Conservation (phyloP, 2,113 vertebrate species). For the Lutjanus erythropterus region DNA sequence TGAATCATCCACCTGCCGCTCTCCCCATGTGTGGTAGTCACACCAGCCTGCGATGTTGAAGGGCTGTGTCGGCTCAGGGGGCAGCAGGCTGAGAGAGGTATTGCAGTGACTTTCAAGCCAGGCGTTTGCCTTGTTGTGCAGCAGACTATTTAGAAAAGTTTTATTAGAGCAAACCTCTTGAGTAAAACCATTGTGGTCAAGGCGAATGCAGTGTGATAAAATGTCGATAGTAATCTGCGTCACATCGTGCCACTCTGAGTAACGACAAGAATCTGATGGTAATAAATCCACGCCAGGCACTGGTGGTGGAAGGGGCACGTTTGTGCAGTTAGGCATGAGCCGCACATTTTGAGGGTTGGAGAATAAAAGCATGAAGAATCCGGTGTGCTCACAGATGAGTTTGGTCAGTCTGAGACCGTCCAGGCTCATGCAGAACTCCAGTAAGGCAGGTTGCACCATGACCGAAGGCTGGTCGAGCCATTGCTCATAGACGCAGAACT, state of each 20-base stretch:
- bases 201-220: constrained; percentile 76
- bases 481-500: constrained; percentile 81
- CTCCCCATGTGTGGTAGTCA: constrained; percentile 78
- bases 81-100: constrained; percentile 8
- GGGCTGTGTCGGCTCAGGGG: neutral
- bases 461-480: constrained; percentile 65
- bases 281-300: neutral
- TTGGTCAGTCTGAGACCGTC: constrained; percentile 71
- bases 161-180: constrained; percentile 77
- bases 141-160: constrained; percentile 71
- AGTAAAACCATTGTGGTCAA: constrained; percentile 76
- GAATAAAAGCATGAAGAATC: constrained; percentile 78
- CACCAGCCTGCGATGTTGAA: constrained; percentile 76
- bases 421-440: constrained; percentile 81
- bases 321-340: constrained; percentile 79
- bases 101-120: constrained; percentile 82
- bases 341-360: constrained; percentile 71
- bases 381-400: constrained; percentile 76
- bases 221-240: constrained; percentile 49
- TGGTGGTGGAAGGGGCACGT: neutral
- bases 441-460: constrained; percentile 50
- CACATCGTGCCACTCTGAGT: constrained; percentile 77
- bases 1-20: constrained; percentile 73
- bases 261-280: constrained; percentile 66
- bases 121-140: constrained; percentile 46